These are phyloP conservation scores for Borostomias antarcticus DNA, from an alignment of 2,797 vertebrate species.

Conservation along the genomic window DNA sequence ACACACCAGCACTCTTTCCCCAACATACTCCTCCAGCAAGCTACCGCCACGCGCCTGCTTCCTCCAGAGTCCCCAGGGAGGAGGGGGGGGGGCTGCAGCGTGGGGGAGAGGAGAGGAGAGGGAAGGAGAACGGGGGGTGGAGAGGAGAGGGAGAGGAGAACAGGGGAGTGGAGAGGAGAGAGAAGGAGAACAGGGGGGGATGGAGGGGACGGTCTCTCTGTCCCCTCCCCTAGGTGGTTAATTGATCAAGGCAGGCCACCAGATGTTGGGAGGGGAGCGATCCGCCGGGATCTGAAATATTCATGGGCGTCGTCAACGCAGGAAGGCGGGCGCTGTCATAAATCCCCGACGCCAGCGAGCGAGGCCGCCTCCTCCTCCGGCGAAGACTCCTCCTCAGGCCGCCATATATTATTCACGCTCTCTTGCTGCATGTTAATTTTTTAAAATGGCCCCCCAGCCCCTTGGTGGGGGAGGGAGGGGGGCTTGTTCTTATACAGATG, in stretches of 20 bases:
- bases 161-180: background rate
- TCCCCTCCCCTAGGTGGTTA: constrained; percentile 52
- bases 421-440: constrained; percentile 65
- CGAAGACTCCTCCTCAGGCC: constrained; percentile 57
- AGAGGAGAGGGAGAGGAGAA: constrained; percentile 12
- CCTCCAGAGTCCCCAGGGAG: background rate
- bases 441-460: constrained; percentile 42
- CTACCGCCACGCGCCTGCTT: too few relatives aligned
- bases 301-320: constrained; percentile 62
- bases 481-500: constrained; percentile 44
- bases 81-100: constrained; percentile 8
- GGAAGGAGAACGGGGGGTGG: constrained; percentile 2
- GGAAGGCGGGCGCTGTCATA: constrained; percentile 56
- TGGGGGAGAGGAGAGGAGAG: background rate
- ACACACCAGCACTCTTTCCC: background rate
- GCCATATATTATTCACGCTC: constrained; percentile 66
- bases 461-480: constrained; percentile 21
- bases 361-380: constrained; percentile 59
- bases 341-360: constrained; percentile 57
- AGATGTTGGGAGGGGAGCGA: constrained; percentile 64
- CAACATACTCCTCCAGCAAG: background rate
- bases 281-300: constrained; percentile 65
- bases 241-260: constrained; percentile 69
- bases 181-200: background rate
- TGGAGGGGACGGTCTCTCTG: constrained; percentile 16